These are phyloP conservation scores for Trinectes maculatus DNA, from an alignment of 2,113 vertebrate genomes.

Conservation along the genomic window DNA sequence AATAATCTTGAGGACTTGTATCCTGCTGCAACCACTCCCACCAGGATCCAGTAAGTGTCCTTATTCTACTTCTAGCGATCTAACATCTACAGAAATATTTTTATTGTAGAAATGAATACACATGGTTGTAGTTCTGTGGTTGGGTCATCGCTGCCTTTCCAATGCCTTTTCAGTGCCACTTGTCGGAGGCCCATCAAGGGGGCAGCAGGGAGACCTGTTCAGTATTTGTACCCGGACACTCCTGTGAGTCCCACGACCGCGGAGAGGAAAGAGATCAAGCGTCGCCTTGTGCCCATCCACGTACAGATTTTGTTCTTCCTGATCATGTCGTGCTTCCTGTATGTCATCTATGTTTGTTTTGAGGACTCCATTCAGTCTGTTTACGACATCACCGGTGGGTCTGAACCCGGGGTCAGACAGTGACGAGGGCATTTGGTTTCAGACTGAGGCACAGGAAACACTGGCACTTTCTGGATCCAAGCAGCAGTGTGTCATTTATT, in stretches of 20 bases:
- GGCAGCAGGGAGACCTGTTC: constrained; percentile 81
- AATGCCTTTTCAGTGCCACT: constrained; percentile 69
- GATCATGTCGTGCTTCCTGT: constrained; percentile 74
- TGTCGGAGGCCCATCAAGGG: constrained; percentile 76
- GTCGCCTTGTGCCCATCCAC: constrained; percentile 66
- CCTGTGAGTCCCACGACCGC: constrained; percentile 64
- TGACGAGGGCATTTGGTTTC: constrained; percentile 12
- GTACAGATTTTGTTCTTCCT: constrained; percentile 79
- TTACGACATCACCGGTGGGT: constrained; percentile 50
- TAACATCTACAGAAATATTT: too few relatives aligned
- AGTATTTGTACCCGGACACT: constrained; percentile 70
- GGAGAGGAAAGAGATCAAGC: constrained; percentile 55
- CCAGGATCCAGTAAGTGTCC: constrained; percentile 75
- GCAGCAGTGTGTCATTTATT: neutral
- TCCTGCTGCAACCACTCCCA: constrained; percentile 45
- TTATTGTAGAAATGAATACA: neutral
- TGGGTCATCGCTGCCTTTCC: neutral
- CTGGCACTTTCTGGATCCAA: constrained; percentile 25
- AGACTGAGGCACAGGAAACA: constrained; percentile 22
- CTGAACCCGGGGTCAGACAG: constrained; percentile 20
- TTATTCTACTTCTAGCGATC: neutral
- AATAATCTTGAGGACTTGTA: constrained; percentile 64
- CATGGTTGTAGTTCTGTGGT: neutral
- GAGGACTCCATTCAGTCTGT: constrained; percentile 58
- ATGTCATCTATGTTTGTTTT: constrained; percentile 75